Evolutionary conservation across 2,113 vertebrate genomes (phyloP), one percentile per base, ranked within the genome.

Genomic region (Hydrochoerus hydrochaeris): DNA sequence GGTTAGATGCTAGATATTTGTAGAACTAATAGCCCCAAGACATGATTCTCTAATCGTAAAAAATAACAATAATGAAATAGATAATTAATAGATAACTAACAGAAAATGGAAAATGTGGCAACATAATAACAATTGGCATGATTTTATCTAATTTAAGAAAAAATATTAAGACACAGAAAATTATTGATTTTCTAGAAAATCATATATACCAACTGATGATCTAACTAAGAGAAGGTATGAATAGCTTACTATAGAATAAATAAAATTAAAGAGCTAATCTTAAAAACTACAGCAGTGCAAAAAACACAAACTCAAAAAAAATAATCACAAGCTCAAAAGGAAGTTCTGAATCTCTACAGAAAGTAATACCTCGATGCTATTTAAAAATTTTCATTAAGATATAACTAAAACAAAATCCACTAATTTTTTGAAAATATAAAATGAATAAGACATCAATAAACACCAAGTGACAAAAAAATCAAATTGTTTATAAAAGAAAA

Each of bases 401-500:
- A 90, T 7, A 49, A 63, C 44, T 20, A 90, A 88, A 63, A 78
- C 7, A 14, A 63, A 49, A 78, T 63, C 7, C n/a, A 75, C 16
- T 73, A 60, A 35, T 35, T 10, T n/a, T n/a, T 73, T 14, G 3
- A 71, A 77, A 77, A 58, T 46, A 62, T 3, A 44, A 67, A 92
- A 11, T 81, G 41, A 81, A 1, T 78, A 54, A 58, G 83, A 60
- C 54, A 92, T 78, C n/a, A 28, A 82, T 87, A 84, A 63, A 73
- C 60, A 12, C 26, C 16, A 86, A 24, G 52, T 14, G 92, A 82
- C 20, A 78, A 89, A 9, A 85, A 20, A 63, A 32, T 7, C 10
- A 65, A 58, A 11, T 85, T 88, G 52, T 81, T 85, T 88, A 81
- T 24, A 88, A 93, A 96, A 44, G 38, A 85, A 91, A 49, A 88